Percentiles rank a stretch among this genome's conserved stretches.
Evolutionary conservation across 2,113 vertebrate genomes (phyloP).

Genomic region (Salminus brasiliensis): DNA sequence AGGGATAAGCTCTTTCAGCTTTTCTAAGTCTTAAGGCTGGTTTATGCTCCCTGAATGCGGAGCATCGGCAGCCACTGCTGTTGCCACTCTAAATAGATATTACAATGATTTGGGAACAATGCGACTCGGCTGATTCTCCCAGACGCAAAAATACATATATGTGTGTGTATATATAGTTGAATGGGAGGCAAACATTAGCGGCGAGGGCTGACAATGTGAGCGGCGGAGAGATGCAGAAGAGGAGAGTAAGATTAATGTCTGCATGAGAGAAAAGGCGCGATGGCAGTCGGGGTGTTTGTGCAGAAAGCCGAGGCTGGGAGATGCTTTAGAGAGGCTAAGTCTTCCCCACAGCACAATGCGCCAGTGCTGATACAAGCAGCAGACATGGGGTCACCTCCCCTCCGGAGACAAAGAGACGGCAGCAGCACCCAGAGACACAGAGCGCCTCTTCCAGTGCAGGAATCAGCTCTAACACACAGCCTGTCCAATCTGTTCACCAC

Average conservation of each 20-base stretch:
- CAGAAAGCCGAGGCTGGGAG: constrained; percentile 74
- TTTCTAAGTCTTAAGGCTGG: constrained; percentile 82
- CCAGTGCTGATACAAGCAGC: constrained; percentile 78
- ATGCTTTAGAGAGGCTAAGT: constrained; percentile 82
- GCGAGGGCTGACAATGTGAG: constrained; percentile 70
- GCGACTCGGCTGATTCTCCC: constrained; percentile 73
- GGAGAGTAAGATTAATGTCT: constrained; percentile 83
- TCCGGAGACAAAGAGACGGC: constrained; percentile 67
- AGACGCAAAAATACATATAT: constrained; percentile 79
- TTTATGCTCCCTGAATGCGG: constrained; percentile 81
- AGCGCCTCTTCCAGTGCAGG: constrained; percentile 20
- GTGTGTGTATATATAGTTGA: constrained; percentile 73
- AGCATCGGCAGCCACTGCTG: constrained; percentile 77
- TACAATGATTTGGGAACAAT: constrained; percentile 86
- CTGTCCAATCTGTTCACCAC: background rate
- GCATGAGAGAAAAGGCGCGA: constrained; percentile 73
- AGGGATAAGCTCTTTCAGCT: constrained; percentile 83
- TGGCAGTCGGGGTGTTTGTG: constrained; percentile 78
- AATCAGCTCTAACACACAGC: constrained; percentile 12
- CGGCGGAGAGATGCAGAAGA: constrained; percentile 73
- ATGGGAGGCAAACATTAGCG: constrained; percentile 79
- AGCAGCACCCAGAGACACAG: constrained; percentile 34
- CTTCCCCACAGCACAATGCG: constrained; percentile 77
- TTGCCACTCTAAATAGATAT: constrained; percentile 86
- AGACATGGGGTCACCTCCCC: constrained; percentile 81